Base-by-base conservation (phyloP, 1,140 invertebrate genomes). In the Neodiprion lecontei region DNA sequence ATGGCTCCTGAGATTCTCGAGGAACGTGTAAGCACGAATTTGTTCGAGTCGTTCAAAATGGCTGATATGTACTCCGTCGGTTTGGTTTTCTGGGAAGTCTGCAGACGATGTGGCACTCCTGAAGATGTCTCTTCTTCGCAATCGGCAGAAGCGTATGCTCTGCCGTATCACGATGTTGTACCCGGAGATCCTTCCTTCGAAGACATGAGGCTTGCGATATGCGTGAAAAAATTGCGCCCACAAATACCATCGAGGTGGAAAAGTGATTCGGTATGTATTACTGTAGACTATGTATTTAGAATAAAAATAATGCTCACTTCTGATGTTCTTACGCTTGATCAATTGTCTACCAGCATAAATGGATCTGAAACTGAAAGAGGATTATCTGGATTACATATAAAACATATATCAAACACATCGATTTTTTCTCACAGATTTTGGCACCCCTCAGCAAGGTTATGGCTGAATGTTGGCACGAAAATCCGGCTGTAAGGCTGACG, bases 21-120 rank as follows among this genome's bases (percentile, higher is more conserved):
- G 80, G 93, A 96, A 82, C 91, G 91, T 1, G 88, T 99, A 48
- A 96, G 97, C 87, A 91, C 91, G 4, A 88, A 91, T 49, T 93
- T 94, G 79, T 98, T 99, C 85, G 96, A 98, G 79, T 95, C 96
- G 12, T 98, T 98, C 87, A 98, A 97, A 89, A 95, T 95, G 89
- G 96, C 96, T 10, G 97, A 99, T 86, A 97, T 99, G 91, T 99
- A 99, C 88, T 96, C 97, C 0, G 93, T 98, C 77, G 95, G 96
- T 65, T 89, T 98, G 40, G 96, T 98, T 9, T 86, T 98, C 48
- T 99, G 97, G 97, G 97, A 99, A 90, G 94, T 97, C 85, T 92
- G 92, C 71, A 88, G 94, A 77, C 90, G 94, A 67, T 95, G 94
- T 82, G 89, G 90, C 4, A 92, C 92, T 7, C 92, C 91, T 65